phyloP scores from a whole-genome alignment of 2,888 invertebrate genomes.

The Odontomyia ornata region DNA sequence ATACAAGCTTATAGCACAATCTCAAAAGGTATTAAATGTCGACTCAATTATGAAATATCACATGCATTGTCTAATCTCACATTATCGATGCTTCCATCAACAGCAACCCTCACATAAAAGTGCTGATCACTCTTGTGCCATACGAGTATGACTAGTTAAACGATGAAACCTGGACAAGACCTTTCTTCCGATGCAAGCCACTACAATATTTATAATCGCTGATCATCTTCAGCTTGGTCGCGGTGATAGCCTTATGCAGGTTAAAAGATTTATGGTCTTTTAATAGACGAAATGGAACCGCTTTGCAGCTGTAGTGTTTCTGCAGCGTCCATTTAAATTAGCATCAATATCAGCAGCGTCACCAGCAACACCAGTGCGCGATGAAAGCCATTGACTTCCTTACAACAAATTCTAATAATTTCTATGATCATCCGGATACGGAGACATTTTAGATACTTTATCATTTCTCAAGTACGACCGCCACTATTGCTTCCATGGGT shows the following conservation, averaged over 20 bases:
- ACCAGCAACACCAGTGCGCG: neutral
- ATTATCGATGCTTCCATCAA: neutral
- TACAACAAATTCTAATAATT: conserved; percentile 12
- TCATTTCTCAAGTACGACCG: neutral
- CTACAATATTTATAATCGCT: conserved; percentile 26
- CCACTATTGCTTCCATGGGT: neutral
- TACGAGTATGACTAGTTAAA: conserved; percentile 23
- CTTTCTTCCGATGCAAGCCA: conserved; percentile 29
- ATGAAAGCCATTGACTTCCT: conserved; percentile 4
- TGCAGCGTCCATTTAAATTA: conserved; percentile 26
- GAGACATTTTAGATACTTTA: conserved; percentile 27
- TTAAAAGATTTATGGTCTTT: conserved; percentile 31
- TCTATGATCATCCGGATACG: conserved; percentile 23
- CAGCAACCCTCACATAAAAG: neutral
- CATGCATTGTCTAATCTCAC: too few relatives aligned
- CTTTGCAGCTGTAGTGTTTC: conserved; percentile 21
- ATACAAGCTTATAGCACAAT: too few relatives aligned
- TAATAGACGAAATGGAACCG: conserved; percentile 22
- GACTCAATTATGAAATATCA: too few relatives aligned
- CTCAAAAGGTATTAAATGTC: too few relatives aligned
- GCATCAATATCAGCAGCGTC: neutral
- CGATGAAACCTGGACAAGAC: conserved; percentile 25
- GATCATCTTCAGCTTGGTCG: conserved; percentile 12
- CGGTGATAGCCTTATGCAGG: conserved; percentile 24
- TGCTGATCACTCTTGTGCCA: conserved; percentile 10